Evolutionary conservation across 2,888 invertebrate species (phyloP).

Genomic region (Fissipunctia ypsillon): DNA sequence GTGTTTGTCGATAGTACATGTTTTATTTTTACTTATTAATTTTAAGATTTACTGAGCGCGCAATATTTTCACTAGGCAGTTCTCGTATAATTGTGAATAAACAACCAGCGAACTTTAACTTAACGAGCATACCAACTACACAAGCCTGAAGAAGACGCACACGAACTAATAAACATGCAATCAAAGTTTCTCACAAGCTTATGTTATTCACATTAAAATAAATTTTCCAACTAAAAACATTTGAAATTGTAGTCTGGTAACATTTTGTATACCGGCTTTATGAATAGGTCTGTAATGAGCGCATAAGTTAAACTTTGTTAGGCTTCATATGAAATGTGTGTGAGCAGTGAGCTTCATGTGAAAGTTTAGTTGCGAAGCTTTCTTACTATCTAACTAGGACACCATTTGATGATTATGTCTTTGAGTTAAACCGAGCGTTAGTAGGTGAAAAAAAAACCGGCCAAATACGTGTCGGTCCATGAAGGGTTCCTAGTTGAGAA

Average conservation of each 20-base stretch:
- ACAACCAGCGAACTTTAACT: slow-evolving; percentile 4
- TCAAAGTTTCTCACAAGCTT: slow-evolving; percentile 35
- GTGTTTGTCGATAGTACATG: too few species aligned
- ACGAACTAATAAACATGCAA: slow-evolving; percentile 39
- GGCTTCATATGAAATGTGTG: slow-evolving; percentile 39
- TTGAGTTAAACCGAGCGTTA: neutral
- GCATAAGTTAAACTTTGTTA: slow-evolving; percentile 44
- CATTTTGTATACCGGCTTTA: slow-evolving; percentile 52
- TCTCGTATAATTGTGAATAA: neutral
- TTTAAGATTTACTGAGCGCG: too few species aligned
- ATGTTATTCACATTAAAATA: slow-evolving; percentile 37
- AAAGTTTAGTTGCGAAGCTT: slow-evolving; percentile 36
- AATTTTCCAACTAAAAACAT: slow-evolving; percentile 52
- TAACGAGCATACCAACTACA: neutral
- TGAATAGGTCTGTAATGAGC: slow-evolving; percentile 55
- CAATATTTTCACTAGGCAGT: neutral
- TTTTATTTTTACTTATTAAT: too few species aligned
- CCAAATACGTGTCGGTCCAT: too few species aligned
- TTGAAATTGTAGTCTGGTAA: slow-evolving; percentile 51
- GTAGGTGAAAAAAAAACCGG: neutral
- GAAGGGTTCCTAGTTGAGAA: too few species aligned
- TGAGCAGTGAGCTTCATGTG: slow-evolving; percentile 19
- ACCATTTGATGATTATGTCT: slow-evolving; percentile 24
- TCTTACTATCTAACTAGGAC: slow-evolving; percentile 33
- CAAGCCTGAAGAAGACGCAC: slow-evolving; percentile 13